Evolutionary conservation across 2,888 invertebrate genomes (phyloP).

Genomic region (Calameuta idolon): DNA sequence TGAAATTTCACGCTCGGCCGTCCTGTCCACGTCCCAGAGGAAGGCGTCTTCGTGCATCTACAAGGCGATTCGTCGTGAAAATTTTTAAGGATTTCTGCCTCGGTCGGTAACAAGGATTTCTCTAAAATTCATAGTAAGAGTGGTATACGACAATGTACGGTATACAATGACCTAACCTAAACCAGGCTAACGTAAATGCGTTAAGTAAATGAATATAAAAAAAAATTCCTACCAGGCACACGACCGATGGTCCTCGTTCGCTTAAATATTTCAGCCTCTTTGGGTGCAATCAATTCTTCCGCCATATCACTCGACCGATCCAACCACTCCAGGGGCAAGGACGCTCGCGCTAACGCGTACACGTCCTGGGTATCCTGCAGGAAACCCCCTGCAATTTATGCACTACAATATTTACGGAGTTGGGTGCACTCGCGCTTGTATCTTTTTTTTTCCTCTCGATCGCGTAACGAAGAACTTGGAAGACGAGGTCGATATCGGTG

Average conservation of each 20-base stretch:
- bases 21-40: slow-evolving; percentile 10
- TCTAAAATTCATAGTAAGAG: not conserved
- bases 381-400: slow-evolving; percentile 41
- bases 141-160: not conserved
- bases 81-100: not conserved
- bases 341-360: slow-evolving; percentile 29
- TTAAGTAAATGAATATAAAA: not conserved
- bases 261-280: slow-evolving; percentile 33
- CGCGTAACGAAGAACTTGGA: not conserved
- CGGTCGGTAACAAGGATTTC: not conserved
- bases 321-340: slow-evolving; percentile 49
- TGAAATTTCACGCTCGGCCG: slow-evolving; percentile 20
- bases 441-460: not conserved
- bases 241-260: not conserved
- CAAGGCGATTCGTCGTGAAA: not conserved
- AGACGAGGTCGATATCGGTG: not conserved
- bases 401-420: slow-evolving; percentile 55
- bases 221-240: not conserved
- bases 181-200: no score
- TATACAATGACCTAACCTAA: not conserved
- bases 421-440: slow-evolving; percentile 12
- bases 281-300: slow-evolving; percentile 60
- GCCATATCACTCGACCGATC: slow-evolving; percentile 45
- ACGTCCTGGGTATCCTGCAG: not conserved
- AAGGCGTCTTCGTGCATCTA: not conserved